These are phyloP conservation scores for Elysia crispata DNA, from an alignment of 2,888 invertebrate genomes.

Conservation along the genomic window DNA sequence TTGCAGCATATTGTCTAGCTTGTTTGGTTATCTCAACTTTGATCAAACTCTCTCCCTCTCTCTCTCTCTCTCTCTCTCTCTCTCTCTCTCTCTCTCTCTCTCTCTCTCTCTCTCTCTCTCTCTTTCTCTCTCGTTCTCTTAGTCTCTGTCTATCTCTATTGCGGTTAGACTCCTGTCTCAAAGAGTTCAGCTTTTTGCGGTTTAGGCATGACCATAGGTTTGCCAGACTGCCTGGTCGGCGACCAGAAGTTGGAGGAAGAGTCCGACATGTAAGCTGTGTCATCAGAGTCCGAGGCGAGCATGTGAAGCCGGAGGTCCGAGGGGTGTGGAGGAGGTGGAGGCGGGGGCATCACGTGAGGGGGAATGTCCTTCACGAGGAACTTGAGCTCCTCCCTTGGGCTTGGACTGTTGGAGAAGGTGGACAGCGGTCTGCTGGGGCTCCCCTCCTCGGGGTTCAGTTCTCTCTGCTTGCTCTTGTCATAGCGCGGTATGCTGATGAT, in stretches of 20 bases:
- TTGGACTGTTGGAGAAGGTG: constrained; percentile 49
- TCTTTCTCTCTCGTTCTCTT: no score
- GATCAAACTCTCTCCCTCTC: no score
- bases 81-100: no score
- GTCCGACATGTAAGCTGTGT: constrained; percentile 15
- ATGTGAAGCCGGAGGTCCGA: neutral
- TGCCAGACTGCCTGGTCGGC: constrained; percentile 22
- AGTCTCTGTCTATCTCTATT: no score
- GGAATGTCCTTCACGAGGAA: neutral
- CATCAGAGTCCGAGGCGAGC: constrained; percentile 23
- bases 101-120: no score
- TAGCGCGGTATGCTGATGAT: constrained; percentile 41
- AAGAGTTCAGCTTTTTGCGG: constrained; percentile 51
- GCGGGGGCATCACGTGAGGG: constrained; percentile 27
- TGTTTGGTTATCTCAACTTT: no score
- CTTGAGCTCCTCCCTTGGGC: constrained; percentile 29
- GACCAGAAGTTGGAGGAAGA: constrained; percentile 30
- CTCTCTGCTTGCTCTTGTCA: constrained; percentile 36
- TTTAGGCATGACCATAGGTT: constrained; percentile 43
- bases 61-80: no score
- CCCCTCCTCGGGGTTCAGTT: constrained; percentile 12
- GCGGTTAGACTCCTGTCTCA: constrained; percentile 49
- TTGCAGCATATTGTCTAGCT: no score
- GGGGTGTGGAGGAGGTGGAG: constrained; percentile 35
- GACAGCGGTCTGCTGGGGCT: constrained; percentile 47